A percentile compares a stretch with the other conserved stretches of the same genome.
Evolutionary conservation across 2,113 vertebrate species (phyloP).

Genomic region (Cynoglossus semilaevis): DNA sequence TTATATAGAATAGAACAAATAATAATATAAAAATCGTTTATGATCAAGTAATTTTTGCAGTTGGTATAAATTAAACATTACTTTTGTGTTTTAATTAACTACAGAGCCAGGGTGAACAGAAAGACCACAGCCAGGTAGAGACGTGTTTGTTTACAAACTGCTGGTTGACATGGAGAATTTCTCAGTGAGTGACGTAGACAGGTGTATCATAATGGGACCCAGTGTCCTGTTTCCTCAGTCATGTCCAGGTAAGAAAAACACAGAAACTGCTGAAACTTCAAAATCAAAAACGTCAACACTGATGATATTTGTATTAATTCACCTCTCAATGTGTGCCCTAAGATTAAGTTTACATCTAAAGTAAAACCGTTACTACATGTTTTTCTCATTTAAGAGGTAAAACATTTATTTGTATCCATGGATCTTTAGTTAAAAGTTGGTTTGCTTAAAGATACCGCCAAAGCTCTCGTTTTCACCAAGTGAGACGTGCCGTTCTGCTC

Average conservation of each 20-base stretch:
- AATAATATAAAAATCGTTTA: no score
- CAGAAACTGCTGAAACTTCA: no score
- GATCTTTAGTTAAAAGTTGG: no score
- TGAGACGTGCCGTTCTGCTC: background rate
- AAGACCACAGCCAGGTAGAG: constrained; percentile 87
- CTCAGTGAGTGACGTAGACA: constrained; percentile 85
- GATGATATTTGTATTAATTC: no score
- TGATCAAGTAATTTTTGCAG: background rate
- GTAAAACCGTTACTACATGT: no score
- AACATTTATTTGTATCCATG: no score
- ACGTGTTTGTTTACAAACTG: constrained; percentile 87
- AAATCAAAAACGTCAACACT: no score
- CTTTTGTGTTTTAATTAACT: background rate
- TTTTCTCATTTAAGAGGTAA: no score
- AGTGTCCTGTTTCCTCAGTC: constrained; percentile 87
- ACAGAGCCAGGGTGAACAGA: constrained; percentile 18
- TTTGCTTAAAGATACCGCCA: no score
- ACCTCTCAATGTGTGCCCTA: no score
- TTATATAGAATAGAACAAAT: no score
- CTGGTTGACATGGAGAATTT: constrained; percentile 84
- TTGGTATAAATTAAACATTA: background rate
- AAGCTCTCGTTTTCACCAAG: background rate
- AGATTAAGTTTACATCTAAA: no score
- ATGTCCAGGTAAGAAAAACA: constrained; percentile 83
- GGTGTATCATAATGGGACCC: constrained; percentile 87